Percentiles rank a stretch among this genome's conserved stretches.
phyloP scores from a whole-genome alignment of 2,113 vertebrate genomes.

The Rhinolophus sinicus region DNA sequence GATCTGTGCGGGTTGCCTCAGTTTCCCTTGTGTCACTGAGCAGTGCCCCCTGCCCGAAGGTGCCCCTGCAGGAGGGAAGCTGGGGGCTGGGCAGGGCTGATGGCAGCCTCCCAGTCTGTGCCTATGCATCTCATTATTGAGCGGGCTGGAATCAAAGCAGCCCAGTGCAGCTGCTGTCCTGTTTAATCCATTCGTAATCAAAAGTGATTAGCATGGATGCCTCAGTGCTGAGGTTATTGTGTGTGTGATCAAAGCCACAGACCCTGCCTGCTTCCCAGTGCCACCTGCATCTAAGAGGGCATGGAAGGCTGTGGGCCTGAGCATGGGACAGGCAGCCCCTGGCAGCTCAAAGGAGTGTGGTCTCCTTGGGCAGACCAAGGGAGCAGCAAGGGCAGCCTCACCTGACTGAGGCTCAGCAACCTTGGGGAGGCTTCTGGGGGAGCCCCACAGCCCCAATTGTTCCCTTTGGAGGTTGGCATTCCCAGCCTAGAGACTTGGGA shows the following conservation, averaged over 20 bases:
- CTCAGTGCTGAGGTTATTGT: conserved; percentile 80
- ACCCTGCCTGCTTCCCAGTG: conserved; percentile 49
- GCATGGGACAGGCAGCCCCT: neutral
- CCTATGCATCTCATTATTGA: conserved; percentile 83
- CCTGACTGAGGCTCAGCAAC: neutral
- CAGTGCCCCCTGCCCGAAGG: neutral
- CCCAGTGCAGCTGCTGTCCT: conserved; percentile 83
- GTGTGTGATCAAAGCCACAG: conserved; percentile 73
- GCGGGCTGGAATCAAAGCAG: conserved; percentile 82
- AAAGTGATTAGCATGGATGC: conserved; percentile 84
- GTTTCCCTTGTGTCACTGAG: neutral
- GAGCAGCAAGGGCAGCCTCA: neutral
- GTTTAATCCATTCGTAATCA: conserved; percentile 85
- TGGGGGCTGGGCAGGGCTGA: neutral
- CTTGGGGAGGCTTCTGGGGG: neutral
- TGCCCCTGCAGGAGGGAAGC: neutral
- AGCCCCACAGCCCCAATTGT: neutral
- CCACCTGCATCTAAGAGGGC: conserved; percentile 57
- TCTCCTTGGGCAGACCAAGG: neutral
- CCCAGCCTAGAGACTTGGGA: neutral
- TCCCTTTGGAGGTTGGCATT: neutral
- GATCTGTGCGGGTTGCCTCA: neutral
- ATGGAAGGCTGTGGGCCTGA: neutral
- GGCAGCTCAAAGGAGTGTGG: neutral
- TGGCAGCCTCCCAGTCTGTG: conserved; percentile 75